Conservation (phyloP, 2,888 invertebrate genomes). For the Leptothorax acervorum region DNA sequence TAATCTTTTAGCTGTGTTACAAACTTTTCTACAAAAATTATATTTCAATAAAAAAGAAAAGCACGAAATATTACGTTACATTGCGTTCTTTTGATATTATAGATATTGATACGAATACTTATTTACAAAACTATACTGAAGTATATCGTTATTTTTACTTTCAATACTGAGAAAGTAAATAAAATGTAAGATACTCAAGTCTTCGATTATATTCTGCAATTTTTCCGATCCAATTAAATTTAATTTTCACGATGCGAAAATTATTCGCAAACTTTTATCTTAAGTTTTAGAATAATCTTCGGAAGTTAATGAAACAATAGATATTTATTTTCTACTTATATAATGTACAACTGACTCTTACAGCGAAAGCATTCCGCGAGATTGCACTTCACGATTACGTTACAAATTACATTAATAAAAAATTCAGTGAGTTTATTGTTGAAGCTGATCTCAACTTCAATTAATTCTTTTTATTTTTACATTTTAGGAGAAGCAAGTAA, state of each 20-base stretch:
- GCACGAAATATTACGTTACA: neutral
- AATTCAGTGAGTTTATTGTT: neutral
- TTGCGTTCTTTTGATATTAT: neutral
- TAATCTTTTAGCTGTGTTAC: neutral
- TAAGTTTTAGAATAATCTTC: neutral
- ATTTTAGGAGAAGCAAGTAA: neutral
- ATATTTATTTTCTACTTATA: conserved; percentile 21
- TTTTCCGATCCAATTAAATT: neutral
- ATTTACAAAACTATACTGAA: neutral
- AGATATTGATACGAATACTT: neutral
- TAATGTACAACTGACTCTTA: neutral
- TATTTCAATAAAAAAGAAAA: neutral
- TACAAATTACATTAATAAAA: conserved; percentile 2
- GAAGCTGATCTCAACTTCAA: neutral
- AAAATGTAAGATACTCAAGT: neutral
- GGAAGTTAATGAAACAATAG: neutral
- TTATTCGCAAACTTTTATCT: neutral
- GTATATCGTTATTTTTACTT: neutral
- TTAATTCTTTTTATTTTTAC: neutral
- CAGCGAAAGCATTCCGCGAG: neutral
- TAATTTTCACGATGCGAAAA: neutral
- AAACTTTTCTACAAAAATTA: neutral
- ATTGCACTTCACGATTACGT: neutral
- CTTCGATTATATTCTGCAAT: neutral
- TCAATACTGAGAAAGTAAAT: neutral